A percentile compares a stretch with the other conserved stretches of the same genome.
Evolutionary conservation across 2,888 invertebrate genomes (phyloP).

Genomic region (Polymixis lichenea): DNA sequence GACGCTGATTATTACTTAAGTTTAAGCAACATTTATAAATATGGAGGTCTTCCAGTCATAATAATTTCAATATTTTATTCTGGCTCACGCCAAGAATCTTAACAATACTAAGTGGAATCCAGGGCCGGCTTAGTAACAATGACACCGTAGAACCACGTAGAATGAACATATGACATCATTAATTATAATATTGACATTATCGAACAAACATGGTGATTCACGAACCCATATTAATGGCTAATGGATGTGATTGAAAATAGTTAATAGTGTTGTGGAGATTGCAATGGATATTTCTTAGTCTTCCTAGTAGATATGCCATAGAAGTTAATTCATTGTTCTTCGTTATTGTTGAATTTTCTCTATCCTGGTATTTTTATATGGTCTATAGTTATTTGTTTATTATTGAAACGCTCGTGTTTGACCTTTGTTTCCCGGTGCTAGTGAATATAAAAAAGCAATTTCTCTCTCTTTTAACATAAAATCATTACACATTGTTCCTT

Average conservation of each 20-base stretch:
- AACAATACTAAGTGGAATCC: conserved; percentile 23
- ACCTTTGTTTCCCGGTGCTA: conserved; percentile 5
- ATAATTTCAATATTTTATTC: neutral
- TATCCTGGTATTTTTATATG: neutral
- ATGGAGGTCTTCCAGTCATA: neutral
- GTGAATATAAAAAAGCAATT: neutral
- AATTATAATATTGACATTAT: conserved; percentile 67
- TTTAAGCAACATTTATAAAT: neutral
- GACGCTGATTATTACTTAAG: no score
- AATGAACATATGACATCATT: conserved; percentile 68
- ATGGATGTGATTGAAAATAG: conserved; percentile 24
- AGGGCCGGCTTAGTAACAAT: conserved; percentile 42
- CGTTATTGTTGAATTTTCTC: neutral
- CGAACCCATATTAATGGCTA: conserved; percentile 50
- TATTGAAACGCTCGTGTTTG: neutral
- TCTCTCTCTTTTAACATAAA: no score
- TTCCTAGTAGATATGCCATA: neutral
- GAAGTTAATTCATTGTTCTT: conserved; percentile 19
- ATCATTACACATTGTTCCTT: no score
- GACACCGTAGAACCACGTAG: conserved; percentile 34
- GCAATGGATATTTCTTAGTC: neutral
- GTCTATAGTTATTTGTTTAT: conserved; percentile 28
- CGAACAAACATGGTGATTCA: conserved; percentile 64
- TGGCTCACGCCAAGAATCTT: neutral
- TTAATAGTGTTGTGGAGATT: conserved; percentile 36